phyloP scores from a whole-genome alignment of 1,140 invertebrate genomes.

The Drosophila kepulauana region DNA sequence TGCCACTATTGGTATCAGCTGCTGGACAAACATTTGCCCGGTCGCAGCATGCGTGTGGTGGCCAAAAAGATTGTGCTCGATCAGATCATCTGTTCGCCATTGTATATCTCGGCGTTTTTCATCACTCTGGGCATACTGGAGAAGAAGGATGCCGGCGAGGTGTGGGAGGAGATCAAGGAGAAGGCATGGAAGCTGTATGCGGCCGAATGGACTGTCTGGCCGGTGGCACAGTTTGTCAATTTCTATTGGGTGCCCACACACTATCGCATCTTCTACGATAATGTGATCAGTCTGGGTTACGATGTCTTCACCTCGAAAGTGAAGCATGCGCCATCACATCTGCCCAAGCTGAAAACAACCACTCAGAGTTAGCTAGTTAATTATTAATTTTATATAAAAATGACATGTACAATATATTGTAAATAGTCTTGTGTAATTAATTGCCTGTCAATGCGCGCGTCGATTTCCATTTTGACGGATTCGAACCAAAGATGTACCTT shows the following conservation, averaged over 20 bases:
- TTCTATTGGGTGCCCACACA: slow-evolving; percentile 94
- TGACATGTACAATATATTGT: too few relatives aligned
- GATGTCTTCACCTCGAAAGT: slow-evolving; percentile 97
- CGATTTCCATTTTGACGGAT: slow-evolving; percentile 6
- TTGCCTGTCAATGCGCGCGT: background rate
- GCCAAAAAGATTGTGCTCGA: slow-evolving; percentile 94
- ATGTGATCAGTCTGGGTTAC: slow-evolving; percentile 94
- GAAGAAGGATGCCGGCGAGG: slow-evolving; percentile 87
- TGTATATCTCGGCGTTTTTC: slow-evolving; percentile 94
- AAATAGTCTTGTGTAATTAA: slow-evolving; percentile 16
- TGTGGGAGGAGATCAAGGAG: slow-evolving; percentile 90
- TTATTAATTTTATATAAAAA: slow-evolving; percentile 20
- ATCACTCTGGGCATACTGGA: slow-evolving; percentile 91
- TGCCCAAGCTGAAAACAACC: slow-evolving; percentile 43
- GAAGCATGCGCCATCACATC: slow-evolving; percentile 87
- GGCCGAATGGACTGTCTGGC: slow-evolving; percentile 93
- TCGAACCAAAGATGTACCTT: slow-evolving; percentile 21
- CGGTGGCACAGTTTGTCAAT: slow-evolving; percentile 93
- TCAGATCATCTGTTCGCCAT: slow-evolving; percentile 94
- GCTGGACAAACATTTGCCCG: slow-evolving; percentile 88
- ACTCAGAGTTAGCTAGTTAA: slow-evolving; percentile 20
- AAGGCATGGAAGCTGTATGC: slow-evolving; percentile 93
- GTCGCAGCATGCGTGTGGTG: slow-evolving; percentile 89
- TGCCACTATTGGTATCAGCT: slow-evolving; percentile 94
- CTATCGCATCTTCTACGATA: slow-evolving; percentile 96